Evolutionary conservation across 2,888 invertebrate genomes (phyloP).

Genomic region (Dioctria rufipes): DNA sequence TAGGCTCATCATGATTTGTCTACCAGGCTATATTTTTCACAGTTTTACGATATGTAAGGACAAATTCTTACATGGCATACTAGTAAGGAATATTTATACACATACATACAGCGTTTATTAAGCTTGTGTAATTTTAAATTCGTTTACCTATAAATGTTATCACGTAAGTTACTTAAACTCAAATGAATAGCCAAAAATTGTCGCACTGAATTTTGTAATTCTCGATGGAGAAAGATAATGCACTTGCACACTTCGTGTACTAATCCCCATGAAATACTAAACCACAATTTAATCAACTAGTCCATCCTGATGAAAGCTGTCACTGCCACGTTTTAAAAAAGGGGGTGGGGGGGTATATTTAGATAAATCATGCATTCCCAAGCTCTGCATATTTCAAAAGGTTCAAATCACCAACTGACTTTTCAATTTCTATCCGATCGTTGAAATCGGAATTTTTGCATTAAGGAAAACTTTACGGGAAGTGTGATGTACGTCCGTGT

Average conservation of each 20-base stretch:
- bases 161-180: background rate
- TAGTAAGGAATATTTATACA: too few relatives aligned
- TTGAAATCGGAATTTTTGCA: conserved; percentile 7
- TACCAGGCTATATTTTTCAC: too few relatives aligned
- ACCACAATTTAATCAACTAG: conserved; percentile 2
- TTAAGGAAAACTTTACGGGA: background rate
- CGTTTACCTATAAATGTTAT: too few relatives aligned
- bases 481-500: background rate
- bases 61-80: too few relatives aligned
- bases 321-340: background rate
- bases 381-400: conserved; percentile 2
- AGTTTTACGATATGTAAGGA: too few relatives aligned
- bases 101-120: too few relatives aligned
- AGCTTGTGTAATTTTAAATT: too few relatives aligned
- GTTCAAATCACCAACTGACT: background rate
- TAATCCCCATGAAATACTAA: conserved; percentile 6
- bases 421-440: conserved; percentile 1
- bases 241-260: background rate
- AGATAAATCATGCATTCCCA: conserved; percentile 1
- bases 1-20: too few relatives aligned
- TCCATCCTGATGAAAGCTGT: background rate
- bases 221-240: background rate
- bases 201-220: background rate
- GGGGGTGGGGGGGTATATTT: background rate
- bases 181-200: background rate